Evolutionary conservation across 2,888 invertebrate genomes (phyloP).

Genomic region (Torymus auratus): DNA sequence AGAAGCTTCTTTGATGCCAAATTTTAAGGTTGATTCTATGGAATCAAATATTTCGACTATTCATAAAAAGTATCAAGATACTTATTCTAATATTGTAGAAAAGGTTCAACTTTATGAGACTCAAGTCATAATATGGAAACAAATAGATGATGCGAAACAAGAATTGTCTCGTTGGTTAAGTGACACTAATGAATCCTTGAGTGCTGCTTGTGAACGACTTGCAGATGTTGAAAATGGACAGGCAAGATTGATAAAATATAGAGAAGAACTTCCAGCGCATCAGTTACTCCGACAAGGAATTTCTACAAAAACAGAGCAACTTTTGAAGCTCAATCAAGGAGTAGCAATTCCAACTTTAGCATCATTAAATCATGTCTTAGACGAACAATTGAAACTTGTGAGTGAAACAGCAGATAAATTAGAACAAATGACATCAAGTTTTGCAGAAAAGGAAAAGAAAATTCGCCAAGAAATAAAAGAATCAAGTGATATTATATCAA

Average conservation of each 20-base stretch:
- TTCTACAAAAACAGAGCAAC: slow-evolving; percentile 87
- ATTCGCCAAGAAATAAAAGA: slow-evolving; percentile 85
- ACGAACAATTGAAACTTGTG: slow-evolving; percentile 87
- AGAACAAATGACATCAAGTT: slow-evolving; percentile 84
- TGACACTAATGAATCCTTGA: slow-evolving; percentile 87
- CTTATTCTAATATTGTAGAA: slow-evolving; percentile 84
- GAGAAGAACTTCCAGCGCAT: slow-evolving; percentile 89
- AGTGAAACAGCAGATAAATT: slow-evolving; percentile 85
- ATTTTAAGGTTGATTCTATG: slow-evolving; percentile 80
- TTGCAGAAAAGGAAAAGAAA: slow-evolving; percentile 86
- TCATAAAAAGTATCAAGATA: slow-evolving; percentile 84
- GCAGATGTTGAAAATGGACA: slow-evolving; percentile 90
- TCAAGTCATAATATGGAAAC: slow-evolving; percentile 94
- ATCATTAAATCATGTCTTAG: slow-evolving; percentile 82
- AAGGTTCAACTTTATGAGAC: slow-evolving; percentile 90
- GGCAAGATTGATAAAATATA: slow-evolving; percentile 88
- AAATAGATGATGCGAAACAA: slow-evolving; percentile 91
- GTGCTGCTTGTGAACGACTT: slow-evolving; percentile 86
- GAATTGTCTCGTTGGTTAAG: slow-evolving; percentile 90
- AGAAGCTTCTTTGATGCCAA: slow-evolving; percentile 83
- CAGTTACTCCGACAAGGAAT: slow-evolving; percentile 87
- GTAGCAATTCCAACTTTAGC: slow-evolving; percentile 84
- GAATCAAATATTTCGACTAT: slow-evolving; percentile 81
- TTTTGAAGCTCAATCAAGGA: slow-evolving; percentile 86
- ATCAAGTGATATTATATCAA: slow-evolving; percentile 84